Evolutionary conservation across 2,797 vertebrate species (phyloP), one percentile per base, ranked within the genome.

Genomic region (Spinus olivaceus): DNA sequence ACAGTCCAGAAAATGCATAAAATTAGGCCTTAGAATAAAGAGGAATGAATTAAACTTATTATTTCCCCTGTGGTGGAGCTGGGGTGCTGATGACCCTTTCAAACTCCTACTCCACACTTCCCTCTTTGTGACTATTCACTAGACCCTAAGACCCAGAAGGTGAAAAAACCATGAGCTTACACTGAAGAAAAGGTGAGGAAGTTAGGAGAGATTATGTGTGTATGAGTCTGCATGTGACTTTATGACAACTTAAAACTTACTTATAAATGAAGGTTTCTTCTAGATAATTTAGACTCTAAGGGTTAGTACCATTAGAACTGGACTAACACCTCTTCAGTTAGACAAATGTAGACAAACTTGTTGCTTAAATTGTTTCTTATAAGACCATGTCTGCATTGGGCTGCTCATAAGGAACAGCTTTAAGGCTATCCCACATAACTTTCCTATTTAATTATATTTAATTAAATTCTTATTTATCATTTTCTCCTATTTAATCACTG

Each of bases 31-130:
- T n/a, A 59, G 12, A 33, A 51, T 41, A 10, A 69, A 3, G 16
- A 89, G 10, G 7, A 72, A 76, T 35, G 5, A 73, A 51, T n/a
- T 18, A 65, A 70, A 57, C 23, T 37, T 25, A 14, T 3, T 20
- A 7, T 51, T 72, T 23, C 1, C 6, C 4, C 2, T n/a, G 1
- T 53, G 15, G 10, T 30, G 8, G 12, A 30, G 4, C 1, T 69
- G 35, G 18, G 1, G 5, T 56, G 8, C 27, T 42, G 22, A 35
- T 27, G 21, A 23, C 6, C 2, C 3, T 50, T 79, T 79, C n/a
- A 53, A 71, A 66, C 30, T 32, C 18, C 12, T 12, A 37, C 5
- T 67, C 6, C 5, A 17, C 17, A 21, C 3, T 8, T 59, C 11
- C 11, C 27, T 33, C 54, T 54, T 18, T 39, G 3, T 28, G 12